phyloP scores from a whole-genome alignment of 1,140 invertebrate species.

The Hyles vespertilio region DNA sequence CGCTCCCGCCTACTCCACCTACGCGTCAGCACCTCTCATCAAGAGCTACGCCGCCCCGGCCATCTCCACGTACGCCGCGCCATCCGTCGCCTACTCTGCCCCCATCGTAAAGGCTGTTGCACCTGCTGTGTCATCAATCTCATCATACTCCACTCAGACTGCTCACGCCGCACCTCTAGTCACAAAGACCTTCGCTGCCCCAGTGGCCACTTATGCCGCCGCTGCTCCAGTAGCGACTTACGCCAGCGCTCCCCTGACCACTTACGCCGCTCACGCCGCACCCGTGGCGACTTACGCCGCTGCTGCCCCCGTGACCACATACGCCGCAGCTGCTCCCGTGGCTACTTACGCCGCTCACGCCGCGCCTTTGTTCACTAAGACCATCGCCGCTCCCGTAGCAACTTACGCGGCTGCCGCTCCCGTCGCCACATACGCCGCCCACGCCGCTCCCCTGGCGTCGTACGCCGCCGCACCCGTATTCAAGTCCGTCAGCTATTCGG shows the following conservation, averaged over 20 bases:
- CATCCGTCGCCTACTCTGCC: conserved; percentile 25
- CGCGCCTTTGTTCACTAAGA: conserved; percentile 27
- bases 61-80: conserved; percentile 20
- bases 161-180: conserved; percentile 24
- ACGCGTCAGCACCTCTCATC: conserved; percentile 17
- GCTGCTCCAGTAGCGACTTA: conserved; percentile 30
- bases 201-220: conserved; percentile 19
- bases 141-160: conserved; percentile 37
- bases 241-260: conserved; percentile 27
- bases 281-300: conserved; percentile 32
- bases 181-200: conserved; percentile 26
- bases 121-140: conserved; percentile 37
- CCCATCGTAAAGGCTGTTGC: conserved; percentile 31
- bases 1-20: conserved; percentile 13
- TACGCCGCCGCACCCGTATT: conserved; percentile 35
- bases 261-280: conserved; percentile 29
- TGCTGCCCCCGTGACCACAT: conserved; percentile 26
- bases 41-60: conserved; percentile 16
- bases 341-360: conserved; percentile 26
- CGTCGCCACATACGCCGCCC: conserved; percentile 24
- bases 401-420: conserved; percentile 34
- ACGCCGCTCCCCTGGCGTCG: conserved; percentile 26
- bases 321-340: conserved; percentile 33
- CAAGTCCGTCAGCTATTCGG: conserved; percentile 39
- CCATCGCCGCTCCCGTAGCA: conserved; percentile 29